Conservation (phyloP, 92 coral and sea anemone genomes). For the Epizoanthus stellaris region DNA sequence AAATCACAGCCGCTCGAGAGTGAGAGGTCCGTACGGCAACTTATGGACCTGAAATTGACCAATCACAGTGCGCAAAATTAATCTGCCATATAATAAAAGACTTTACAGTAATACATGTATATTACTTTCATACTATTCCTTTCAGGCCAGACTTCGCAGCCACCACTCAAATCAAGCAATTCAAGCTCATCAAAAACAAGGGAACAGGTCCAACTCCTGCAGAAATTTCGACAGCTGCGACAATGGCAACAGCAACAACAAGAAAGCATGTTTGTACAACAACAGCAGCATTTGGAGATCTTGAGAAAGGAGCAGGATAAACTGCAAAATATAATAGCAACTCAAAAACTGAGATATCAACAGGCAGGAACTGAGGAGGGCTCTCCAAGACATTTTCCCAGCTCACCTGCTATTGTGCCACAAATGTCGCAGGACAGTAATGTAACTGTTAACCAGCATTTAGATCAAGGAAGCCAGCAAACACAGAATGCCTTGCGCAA, state of each 20-base stretch:
- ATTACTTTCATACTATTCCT: not conserved
- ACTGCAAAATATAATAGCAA: slow-evolving; percentile 48
- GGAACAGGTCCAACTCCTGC: slow-evolving; percentile 81
- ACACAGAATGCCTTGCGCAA: slow-evolving; percentile 14
- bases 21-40: too few relatives aligned
- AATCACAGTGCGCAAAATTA: too few relatives aligned
- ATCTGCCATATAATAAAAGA: too few relatives aligned
- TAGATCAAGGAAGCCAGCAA: not conserved
- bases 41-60: too few relatives aligned
- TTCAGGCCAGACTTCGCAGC: slow-evolving; percentile 49
- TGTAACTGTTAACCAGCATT: not conserved
- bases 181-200: slow-evolving; percentile 50
- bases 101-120: too few relatives aligned
- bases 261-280: slow-evolving; percentile 90
- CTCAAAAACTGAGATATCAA: slow-evolving; percentile 16
- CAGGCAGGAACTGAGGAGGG: slow-evolving; percentile 10
- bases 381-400: not conserved
- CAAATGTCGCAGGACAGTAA: not conserved
- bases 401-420: not conserved
- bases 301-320: slow-evolving; percentile 71
- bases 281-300: slow-evolving; percentile 81
- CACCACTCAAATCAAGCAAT: slow-evolving; percentile 73
- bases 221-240: slow-evolving; percentile 90
- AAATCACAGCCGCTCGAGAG: too few relatives aligned
- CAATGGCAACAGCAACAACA: slow-evolving; percentile 99